phyloP scores from a whole-genome alignment of 2,113 vertebrate species.

The Pelecanus crispus region DNA sequence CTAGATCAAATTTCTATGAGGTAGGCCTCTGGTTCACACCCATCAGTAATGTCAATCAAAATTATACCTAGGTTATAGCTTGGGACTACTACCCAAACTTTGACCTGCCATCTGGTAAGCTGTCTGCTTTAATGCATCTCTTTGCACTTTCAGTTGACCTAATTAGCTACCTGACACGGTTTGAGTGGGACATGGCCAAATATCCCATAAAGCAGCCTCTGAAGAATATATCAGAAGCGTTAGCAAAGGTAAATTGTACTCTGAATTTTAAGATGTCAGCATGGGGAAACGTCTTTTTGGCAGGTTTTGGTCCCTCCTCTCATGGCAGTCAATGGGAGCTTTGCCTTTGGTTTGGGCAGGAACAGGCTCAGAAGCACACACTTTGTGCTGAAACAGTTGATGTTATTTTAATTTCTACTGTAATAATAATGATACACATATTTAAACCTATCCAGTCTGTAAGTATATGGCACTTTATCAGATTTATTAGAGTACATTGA shows the following conservation, averaged over 20 bases:
- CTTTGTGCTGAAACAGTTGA: not conserved
- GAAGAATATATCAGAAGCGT: conserved; percentile 83
- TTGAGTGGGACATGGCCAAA: conserved; percentile 98
- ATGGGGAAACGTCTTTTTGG: not conserved
- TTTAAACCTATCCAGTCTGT: not conserved
- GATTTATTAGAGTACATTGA: not conserved
- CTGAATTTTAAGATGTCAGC: not conserved
- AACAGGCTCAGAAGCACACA: not conserved
- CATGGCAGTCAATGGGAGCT: not conserved
- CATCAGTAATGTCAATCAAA: not conserved
- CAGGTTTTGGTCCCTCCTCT: not conserved
- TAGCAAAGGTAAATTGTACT: conserved; percentile 81
- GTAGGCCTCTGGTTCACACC: not conserved
- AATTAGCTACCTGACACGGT: conserved; percentile 83
- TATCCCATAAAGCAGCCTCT: conserved; percentile 88
- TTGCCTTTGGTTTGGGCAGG: not conserved
- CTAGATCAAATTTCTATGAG: not conserved
- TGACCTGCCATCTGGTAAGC: not conserved
- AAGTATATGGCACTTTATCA: not conserved
- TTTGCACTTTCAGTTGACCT: conserved; percentile 82
- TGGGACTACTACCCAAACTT: not conserved
- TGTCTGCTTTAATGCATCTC: not conserved
- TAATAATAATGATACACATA: not conserved
- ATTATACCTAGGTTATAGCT: not conserved
- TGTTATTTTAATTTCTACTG: not conserved